phyloP scores from a whole-genome alignment of 2,888 invertebrate species.

The Athripsodes cinereus region DNA sequence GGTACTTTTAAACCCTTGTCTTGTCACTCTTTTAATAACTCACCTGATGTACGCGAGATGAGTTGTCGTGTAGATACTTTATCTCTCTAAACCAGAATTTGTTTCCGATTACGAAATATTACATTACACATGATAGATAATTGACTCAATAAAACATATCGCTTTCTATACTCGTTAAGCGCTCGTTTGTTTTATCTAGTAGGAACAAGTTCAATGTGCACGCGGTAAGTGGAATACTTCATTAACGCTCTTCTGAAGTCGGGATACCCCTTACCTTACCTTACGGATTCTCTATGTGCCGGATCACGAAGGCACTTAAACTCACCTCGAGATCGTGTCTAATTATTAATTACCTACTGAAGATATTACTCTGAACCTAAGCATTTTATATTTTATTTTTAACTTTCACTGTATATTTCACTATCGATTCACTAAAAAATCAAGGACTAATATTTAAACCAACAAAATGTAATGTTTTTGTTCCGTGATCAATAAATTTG shows the following conservation, averaged over 20 bases:
- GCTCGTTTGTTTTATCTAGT: not conserved
- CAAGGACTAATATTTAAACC: not conserved
- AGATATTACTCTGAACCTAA: not conserved
- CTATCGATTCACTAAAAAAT: not conserved
- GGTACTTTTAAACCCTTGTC: no score
- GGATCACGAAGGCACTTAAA: not conserved
- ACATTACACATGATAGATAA: not conserved
- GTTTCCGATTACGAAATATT: not conserved
- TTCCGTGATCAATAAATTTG: conserved; percentile 5
- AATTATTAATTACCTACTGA: not conserved
- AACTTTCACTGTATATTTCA: conserved; percentile 2
- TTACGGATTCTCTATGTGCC: not conserved
- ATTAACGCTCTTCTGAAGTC: not conserved
- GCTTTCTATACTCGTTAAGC: not conserved
- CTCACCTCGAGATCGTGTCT: not conserved
- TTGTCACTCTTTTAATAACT: no score
- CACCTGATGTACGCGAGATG: no score
- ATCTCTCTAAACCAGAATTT: not conserved
- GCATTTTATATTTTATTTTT: not conserved
- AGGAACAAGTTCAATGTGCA: no score
- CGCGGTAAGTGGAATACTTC: not conserved
- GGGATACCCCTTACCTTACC: not conserved
- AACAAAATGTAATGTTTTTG: not conserved
- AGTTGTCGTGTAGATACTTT: not conserved
- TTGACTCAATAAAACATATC: not conserved